Evolutionary conservation across 2,797 vertebrate genomes (phyloP).

Genomic region (Tapirus indicus): DNA sequence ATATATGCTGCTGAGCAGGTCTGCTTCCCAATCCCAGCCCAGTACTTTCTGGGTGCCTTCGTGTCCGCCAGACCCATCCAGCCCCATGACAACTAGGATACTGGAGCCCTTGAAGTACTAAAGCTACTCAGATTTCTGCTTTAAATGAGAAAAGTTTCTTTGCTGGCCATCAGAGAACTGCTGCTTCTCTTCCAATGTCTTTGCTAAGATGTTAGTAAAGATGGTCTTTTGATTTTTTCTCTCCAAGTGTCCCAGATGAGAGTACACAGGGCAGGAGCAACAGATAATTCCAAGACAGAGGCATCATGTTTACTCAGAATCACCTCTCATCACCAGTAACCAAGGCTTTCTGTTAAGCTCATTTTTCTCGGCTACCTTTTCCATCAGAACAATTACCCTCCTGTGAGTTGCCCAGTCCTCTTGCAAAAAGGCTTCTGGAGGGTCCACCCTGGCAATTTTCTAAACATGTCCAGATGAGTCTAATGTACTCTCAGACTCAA

Average conservation of each 20-base stretch:
- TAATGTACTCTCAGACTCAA: background rate
- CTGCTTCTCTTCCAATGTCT: background rate
- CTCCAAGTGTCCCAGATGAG: fast-evolving
- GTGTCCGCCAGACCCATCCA: background rate
- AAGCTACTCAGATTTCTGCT: background rate
- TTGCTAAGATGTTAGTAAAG: background rate
- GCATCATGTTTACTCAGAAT: background rate
- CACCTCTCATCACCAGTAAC: background rate
- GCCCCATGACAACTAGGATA: background rate
- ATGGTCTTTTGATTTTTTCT: background rate
- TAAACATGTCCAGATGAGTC: background rate
- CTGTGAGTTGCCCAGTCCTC: background rate
- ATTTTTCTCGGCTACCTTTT: background rate
- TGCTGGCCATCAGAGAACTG: background rate
- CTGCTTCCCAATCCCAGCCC: background rate
- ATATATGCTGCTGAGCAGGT: background rate
- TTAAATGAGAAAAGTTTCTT: background rate
- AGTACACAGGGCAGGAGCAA: background rate
- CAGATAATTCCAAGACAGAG: background rate
- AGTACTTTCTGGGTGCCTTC: background rate
- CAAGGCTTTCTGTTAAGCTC: background rate
- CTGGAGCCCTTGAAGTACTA: background rate
- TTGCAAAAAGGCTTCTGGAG: background rate
- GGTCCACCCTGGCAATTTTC: background rate
- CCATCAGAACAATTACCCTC: background rate